Base-by-base conservation (phyloP, 2,888 invertebrate genomes). In the Troglohyphantes excavatus region DNA sequence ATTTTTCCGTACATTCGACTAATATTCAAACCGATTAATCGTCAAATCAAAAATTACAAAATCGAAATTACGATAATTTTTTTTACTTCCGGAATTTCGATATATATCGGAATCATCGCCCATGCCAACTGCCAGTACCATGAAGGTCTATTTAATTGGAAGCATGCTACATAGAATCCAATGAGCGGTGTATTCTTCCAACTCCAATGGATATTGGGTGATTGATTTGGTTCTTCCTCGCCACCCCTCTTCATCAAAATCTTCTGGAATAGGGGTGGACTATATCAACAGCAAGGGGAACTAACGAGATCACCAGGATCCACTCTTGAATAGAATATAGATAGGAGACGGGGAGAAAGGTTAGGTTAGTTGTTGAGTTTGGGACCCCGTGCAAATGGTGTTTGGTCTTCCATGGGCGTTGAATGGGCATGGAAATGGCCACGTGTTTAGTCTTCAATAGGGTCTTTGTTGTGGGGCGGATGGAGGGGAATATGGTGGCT, bases 301-400 rank as follows among this genome's bases (percentile, higher is more conserved):
- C 83, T 83, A 83, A 83, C 73, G 83, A 83, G 83, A 83, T 83
- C 82, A 82, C 33, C 33, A 43, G 68, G 59, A 9, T n/a, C n/a
- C 43, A 43, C 26, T 27, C 11, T 43, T 43, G 81, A 46, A 78
- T 81, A 29, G 67, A 67, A 46, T 46, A 39, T 65, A 65, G 59
- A 76, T 61, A 23, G 61, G 39, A 19, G 33, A n/a, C 65, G 43
- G n/a, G n/a, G n/a, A n/a, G n/a, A n/a, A n/a, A n/a, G n/a, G n/a
- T n/a, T n/a, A 78, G 21, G 39, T 11, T 39, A 43, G 43, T 65
- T 78, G 63, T 78, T 67, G 68, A 21, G 39, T 11, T 26, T 78
- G 65, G 65, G 63, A 13, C 65, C 33, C n/a, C 75, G 65, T 78
- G 78, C 65, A 78, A 78, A 78, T 65, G 78, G 43, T 78, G 78